Evolutionary conservation across 2,797 vertebrate species (phyloP).

Genomic region (Cuniculus paca): DNA sequence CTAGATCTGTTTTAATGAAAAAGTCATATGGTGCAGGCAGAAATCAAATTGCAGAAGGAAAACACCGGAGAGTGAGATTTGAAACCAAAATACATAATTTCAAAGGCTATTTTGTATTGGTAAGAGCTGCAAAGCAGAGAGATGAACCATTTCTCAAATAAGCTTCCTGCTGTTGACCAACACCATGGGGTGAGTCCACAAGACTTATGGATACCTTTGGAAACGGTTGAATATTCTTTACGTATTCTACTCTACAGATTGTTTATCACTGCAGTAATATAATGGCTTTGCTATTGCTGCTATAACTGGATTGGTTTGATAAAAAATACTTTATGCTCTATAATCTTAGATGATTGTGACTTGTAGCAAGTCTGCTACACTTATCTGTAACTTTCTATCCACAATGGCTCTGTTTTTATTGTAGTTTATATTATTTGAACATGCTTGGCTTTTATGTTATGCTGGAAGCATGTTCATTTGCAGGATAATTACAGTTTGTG

Average conservation of each 20-base stretch:
- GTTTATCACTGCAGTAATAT: conserved; percentile 58
- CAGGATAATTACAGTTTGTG: neutral
- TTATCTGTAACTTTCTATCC: neutral
- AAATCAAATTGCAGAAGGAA: conserved; percentile 48
- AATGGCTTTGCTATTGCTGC: conserved; percentile 4
- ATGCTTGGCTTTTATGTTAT: neutral
- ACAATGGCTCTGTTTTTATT: neutral
- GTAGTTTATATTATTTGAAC: neutral
- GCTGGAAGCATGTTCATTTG: conserved; percentile 39
- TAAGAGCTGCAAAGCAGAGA: neutral
- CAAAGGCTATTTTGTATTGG: neutral
- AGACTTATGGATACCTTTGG: neutral
- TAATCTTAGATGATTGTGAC: neutral
- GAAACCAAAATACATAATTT: conserved; percentile 42
- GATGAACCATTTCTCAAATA: conserved; percentile 9
- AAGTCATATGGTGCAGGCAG: conserved; percentile 32
- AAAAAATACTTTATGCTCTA: neutral
- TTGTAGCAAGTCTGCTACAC: neutral
- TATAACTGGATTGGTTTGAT: neutral
- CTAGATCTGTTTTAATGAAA: conserved; percentile 46
- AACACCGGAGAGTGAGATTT: neutral
- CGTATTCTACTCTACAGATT: neutral
- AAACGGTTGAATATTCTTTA: conserved; percentile 16
- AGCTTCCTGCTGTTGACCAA: conserved; percentile 21
- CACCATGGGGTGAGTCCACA: neutral